Evolutionary conservation across 2,797 vertebrate species (phyloP).

Genomic region (Manis crassicaudata): DNA sequence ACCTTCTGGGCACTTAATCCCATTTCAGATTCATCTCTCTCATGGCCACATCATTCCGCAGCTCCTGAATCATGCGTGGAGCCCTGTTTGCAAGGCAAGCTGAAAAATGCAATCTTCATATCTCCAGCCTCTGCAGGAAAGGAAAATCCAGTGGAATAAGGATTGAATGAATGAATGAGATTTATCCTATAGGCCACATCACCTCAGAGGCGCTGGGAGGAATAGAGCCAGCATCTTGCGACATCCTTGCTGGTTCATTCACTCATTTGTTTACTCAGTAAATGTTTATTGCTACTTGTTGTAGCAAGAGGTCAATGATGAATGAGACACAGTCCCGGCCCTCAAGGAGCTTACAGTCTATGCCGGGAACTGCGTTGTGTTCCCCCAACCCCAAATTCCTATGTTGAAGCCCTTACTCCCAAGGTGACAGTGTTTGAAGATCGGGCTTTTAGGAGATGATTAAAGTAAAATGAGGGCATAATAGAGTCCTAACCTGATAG

Average conservation of each 20-base stretch:
- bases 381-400: neutral
- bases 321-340: neutral
- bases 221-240: neutral
- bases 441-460: neutral
- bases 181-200: fast-evolving
- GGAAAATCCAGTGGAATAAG: neutral
- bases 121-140: neutral
- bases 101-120: neutral
- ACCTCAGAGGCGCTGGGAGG: neutral
- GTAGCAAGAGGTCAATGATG: neutral
- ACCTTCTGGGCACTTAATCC: neutral
- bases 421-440: neutral
- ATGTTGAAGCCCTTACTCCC: neutral
- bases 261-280: neutral
- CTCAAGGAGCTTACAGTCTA: neutral
- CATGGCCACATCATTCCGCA: too few species aligned
- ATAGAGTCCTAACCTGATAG: neutral
- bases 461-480: neutral
- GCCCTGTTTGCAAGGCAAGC: neutral
- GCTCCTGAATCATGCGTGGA: too few species aligned
- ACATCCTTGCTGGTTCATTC: neutral
- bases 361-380: neutral
- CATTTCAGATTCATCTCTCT: neutral
- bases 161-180: neutral
- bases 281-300: neutral